phyloP scores from a whole-genome alignment of 2,888 invertebrate species.

The Pedicia rivosa region DNA sequence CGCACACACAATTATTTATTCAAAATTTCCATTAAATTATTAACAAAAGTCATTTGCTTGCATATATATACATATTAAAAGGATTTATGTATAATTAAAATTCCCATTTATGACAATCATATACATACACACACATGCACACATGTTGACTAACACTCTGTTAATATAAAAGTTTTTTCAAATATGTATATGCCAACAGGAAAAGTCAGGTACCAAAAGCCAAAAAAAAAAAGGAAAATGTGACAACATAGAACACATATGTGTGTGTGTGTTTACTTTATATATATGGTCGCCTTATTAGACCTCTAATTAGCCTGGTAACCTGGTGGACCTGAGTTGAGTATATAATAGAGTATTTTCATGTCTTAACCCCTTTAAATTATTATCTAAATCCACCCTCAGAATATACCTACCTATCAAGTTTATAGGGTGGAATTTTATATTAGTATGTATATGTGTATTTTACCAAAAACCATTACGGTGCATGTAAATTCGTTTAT shows the following conservation, averaged over 20 bases:
- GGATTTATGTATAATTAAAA: background rate
- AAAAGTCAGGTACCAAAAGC: too few species aligned
- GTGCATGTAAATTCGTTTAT: background rate
- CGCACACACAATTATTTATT: background rate
- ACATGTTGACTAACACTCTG: too few species aligned
- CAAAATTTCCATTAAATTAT: background rate
- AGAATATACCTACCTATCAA: background rate
- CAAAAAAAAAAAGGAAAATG: too few species aligned
- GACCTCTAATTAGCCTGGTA: background rate
- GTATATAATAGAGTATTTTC: too few species aligned
- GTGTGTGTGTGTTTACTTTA: background rate
- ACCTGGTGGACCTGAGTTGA: background rate
- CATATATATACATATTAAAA: background rate
- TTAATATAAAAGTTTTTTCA: too few species aligned
- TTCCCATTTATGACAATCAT: background rate
- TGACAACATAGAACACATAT: background rate
- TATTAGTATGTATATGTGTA: background rate
- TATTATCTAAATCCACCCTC: background rate
- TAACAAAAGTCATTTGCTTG: background rate
- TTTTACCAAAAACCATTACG: background rate
- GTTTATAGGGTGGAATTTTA: background rate
- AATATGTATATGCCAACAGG: too few species aligned
- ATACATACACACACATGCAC: too few species aligned
- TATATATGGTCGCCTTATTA: background rate
- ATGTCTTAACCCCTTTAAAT: background rate